phyloP scores from a whole-genome alignment of 2,888 invertebrate genomes.

The Polydrusus tereticollis region DNA sequence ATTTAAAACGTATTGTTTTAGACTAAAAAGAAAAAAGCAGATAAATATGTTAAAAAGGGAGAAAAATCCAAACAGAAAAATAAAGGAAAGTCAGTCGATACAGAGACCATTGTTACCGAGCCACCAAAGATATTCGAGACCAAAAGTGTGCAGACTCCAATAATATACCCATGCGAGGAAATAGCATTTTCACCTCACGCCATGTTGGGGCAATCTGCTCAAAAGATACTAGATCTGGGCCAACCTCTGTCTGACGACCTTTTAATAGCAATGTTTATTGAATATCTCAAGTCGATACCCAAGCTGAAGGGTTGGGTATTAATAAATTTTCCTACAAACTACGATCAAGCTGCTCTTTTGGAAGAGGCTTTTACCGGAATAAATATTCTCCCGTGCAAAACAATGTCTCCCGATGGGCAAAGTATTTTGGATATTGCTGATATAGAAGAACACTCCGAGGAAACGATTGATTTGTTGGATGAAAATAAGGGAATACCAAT shows the following conservation, averaged over 20 bases:
- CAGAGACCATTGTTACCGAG: neutral
- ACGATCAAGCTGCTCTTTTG: constrained; percentile 72
- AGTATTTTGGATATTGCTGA: constrained; percentile 56
- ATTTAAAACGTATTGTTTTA: constrained; percentile 18
- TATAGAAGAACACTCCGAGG: constrained; percentile 48
- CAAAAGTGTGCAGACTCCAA: constrained; percentile 75
- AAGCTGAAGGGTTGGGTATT: constrained; percentile 71
- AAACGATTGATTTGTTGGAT: constrained; percentile 59
- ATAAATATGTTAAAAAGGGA: constrained; percentile 47
- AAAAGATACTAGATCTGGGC: constrained; percentile 71
- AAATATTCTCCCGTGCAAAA: constrained; percentile 64
- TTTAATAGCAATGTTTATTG: constrained; percentile 72
- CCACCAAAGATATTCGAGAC: constrained; percentile 40
- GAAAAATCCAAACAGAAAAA: constrained; percentile 15
- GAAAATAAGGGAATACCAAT: constrained; percentile 54
- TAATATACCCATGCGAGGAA: constrained; percentile 72
- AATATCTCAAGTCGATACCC: constrained; percentile 71
- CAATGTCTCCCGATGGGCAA: constrained; percentile 25
- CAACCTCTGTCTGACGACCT: constrained; percentile 69
- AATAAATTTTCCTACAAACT: constrained; percentile 74
- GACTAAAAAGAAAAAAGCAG: constrained; percentile 59
- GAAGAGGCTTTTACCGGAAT: constrained; percentile 73
- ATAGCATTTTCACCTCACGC: constrained; percentile 69
- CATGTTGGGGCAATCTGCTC: constrained; percentile 71
- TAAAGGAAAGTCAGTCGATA: neutral